A percentile compares a stretch with the other conserved stretches of the same genome.
phyloP scores from a whole-genome alignment of 1,140 invertebrate genomes.

The Carposina sasakii region DNA sequence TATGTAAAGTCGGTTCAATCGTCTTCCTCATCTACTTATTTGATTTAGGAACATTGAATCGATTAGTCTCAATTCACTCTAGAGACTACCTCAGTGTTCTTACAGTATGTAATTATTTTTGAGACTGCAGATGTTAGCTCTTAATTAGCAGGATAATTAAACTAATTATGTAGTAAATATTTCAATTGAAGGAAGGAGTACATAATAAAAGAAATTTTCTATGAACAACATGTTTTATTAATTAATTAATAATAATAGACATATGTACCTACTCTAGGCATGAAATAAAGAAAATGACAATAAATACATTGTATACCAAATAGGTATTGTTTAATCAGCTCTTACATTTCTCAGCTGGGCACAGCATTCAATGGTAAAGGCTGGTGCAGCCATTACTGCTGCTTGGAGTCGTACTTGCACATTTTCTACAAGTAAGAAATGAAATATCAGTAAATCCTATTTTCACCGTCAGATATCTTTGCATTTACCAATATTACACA shows the following conservation, averaged over 20 bases:
- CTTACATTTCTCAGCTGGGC: constrained; percentile 41
- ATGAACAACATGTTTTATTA: constrained; percentile 35
- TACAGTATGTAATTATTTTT: constrained; percentile 61
- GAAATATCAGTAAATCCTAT: too few species aligned
- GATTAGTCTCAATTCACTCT: constrained; percentile 40
- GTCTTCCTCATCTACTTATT: constrained; percentile 17
- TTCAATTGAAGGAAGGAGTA: constrained; percentile 61
- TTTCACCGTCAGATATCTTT: too few species aligned
- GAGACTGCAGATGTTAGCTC: constrained; percentile 70
- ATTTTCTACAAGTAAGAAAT: too few species aligned
- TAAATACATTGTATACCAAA: not conserved
- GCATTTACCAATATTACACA: too few species aligned
- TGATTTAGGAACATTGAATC: constrained; percentile 14
- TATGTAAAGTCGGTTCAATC: constrained; percentile 20
- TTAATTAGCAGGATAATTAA: constrained; percentile 60
- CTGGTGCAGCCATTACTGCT: constrained; percentile 49
- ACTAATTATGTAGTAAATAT: constrained; percentile 60
- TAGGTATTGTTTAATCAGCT: constrained; percentile 27
- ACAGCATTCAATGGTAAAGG: constrained; percentile 46
- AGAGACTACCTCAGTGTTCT: constrained; percentile 61
- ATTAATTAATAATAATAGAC: constrained; percentile 15
- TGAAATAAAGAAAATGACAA: not conserved
- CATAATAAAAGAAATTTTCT: constrained; percentile 63
- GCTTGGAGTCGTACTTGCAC: constrained; percentile 53
- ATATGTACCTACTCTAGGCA: too few species aligned